Evolutionary conservation across 2,113 vertebrate genomes (phyloP), one percentile per base, ranked within the genome.

Genomic region (Variabilichromis moorii): DNA sequence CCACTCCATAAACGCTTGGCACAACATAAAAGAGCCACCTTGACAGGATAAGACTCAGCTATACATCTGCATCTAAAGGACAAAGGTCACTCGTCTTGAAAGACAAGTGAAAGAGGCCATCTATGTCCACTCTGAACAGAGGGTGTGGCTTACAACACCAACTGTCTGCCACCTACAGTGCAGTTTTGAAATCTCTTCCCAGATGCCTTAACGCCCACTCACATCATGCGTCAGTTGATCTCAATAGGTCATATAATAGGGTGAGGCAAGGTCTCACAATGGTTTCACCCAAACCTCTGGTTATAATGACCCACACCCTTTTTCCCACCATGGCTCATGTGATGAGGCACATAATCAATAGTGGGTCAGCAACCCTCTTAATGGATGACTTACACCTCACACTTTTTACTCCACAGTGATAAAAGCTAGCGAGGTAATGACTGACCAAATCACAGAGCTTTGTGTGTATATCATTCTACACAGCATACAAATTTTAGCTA

Each of bases 341-440:
- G 33, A 68, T 68, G 61, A 68, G 19, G 33, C 17, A 66, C 33
- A 37, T 21, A 37, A 66, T 66, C 61, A 66, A 66, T 66, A 1
- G 1, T n/a, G 33, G 33, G 61, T 37, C 61, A 66, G 19, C 4
- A 35, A 37, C 61, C 33, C 61, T 66, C 33, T 21, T 66, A 66
- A 66, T 37, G 7, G 63, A 68, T 0, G 19, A 37, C 1, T 73
- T 4, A 10, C 37, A 45, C 3, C 8, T 71, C 66, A 1, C 0
- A 42, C 66, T 24, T 71, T 42, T 71, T 42, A 37, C 61, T 66
- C 66, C 13, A 24, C 37, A 0, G 35, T 4, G 37, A 24, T 26
- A 71, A 42, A 71, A 42, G 37, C 66, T 24, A 71, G 12, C 5
- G 0, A 71, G 37, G 63, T 14, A 68, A 68, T 40, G 7, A 21